Percentiles rank a stretch among this genome's conserved stretches.
Conservation (phyloP, 2,888 invertebrate species). For the Nymphalis c-album region DNA sequence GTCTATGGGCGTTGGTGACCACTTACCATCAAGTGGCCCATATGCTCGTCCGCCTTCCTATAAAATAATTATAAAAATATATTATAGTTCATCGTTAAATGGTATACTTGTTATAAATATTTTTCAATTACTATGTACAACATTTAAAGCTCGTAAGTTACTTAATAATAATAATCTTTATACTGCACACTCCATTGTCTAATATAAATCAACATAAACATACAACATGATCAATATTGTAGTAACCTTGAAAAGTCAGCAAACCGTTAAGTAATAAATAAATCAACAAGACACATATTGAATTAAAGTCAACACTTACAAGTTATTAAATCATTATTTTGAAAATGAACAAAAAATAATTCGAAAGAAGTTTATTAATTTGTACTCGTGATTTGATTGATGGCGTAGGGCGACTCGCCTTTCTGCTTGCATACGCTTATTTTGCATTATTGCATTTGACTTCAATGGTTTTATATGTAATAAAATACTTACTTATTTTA, state of each 20-base stretch:
- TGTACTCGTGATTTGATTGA: constrained; percentile 38
- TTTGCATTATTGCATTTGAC: too few species aligned
- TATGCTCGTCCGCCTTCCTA: too few species aligned
- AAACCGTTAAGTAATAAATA: constrained; percentile 36
- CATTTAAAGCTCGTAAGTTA: background rate
- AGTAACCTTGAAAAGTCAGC: constrained; percentile 33
- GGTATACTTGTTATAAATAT: background rate
- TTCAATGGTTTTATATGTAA: too few species aligned
- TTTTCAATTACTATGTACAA: background rate
- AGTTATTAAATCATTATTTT: constrained; percentile 38
- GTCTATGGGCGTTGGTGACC: too few species aligned
- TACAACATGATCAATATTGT: constrained; percentile 9
- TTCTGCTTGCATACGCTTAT: constrained; percentile 14
- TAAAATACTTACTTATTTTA: too few species aligned
- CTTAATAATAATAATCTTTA: background rate
- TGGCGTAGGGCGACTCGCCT: constrained; percentile 26
- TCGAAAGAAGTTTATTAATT: constrained; percentile 37
- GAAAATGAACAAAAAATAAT: constrained; percentile 28
- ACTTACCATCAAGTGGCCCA: too few species aligned
- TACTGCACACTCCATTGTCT: background rate
- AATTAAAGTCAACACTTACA: constrained; percentile 42
- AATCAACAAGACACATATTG: constrained; percentile 44
- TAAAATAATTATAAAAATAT: too few species aligned
- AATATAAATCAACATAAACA: background rate
- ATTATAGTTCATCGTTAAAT: too few species aligned